A percentile compares a stretch with the other conserved stretches of the same genome.
phyloP scores from a whole-genome alignment of 1,140 invertebrate species.

The Phortica variegata region DNA sequence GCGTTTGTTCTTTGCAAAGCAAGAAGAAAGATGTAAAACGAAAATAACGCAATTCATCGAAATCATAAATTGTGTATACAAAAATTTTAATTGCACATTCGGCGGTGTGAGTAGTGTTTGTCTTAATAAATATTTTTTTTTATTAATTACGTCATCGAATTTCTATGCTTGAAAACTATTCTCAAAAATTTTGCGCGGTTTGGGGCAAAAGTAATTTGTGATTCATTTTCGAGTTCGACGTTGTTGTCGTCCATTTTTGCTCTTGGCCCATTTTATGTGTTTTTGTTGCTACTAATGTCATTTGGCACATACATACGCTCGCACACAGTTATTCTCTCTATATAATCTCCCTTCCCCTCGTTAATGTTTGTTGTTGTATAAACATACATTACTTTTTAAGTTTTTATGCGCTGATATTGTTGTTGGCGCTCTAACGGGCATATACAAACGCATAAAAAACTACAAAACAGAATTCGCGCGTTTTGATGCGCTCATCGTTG shows the following conservation, averaged over 20 bases:
- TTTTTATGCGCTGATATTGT: no score
- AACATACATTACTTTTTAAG: no score
- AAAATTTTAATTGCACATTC: neutral
- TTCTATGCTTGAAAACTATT: conserved; percentile 32
- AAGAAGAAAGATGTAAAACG: conserved; percentile 11
- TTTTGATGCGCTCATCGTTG: conserved; percentile 50
- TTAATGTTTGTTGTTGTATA: neutral
- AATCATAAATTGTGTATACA: conserved; percentile 16
- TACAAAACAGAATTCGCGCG: conserved; percentile 43
- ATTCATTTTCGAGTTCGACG: conserved; percentile 33
- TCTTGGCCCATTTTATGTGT: conserved; percentile 35
- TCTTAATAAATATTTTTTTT: conserved; percentile 4
- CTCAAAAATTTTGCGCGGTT: conserved; percentile 23
- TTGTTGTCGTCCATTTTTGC: conserved; percentile 16
- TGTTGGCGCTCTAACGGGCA: neutral
- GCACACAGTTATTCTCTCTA: conserved; percentile 10
- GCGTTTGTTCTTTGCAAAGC: conserved; percentile 7
- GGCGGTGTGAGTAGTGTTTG: conserved; percentile 22
- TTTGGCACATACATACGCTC: conserved; percentile 10
- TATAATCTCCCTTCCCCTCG: conserved; percentile 11
- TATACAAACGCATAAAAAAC: conserved; percentile 6
- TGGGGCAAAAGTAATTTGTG: conserved; percentile 22
- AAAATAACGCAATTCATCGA: conserved; percentile 7
- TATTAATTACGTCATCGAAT: conserved; percentile 48
- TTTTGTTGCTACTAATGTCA: conserved; percentile 5